phyloP scores from a whole-genome alignment of 2,113 vertebrate genomes.

The Polypterus bichir region DNA sequence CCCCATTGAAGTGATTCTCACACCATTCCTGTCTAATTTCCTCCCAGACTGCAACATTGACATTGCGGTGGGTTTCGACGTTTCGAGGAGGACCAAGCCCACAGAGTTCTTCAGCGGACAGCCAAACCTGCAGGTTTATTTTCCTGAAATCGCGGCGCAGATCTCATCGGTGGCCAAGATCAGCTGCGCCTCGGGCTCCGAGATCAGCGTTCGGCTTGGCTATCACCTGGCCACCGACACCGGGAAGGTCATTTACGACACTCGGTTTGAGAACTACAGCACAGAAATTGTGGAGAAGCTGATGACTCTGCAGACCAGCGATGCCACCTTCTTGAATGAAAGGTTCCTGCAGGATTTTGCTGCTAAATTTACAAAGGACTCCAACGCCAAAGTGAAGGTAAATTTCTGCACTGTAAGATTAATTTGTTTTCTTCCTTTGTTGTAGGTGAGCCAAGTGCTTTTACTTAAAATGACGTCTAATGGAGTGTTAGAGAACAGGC shows the following conservation, averaged over 20 bases:
- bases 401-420: background rate
- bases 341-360: constrained; percentile 49
- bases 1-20: too few species aligned
- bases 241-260: constrained; percentile 41
- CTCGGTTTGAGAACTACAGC: constrained; percentile 46
- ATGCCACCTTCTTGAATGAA: constrained; percentile 45
- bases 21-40: background rate
- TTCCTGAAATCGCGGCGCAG: constrained; percentile 44
- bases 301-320: constrained; percentile 25
- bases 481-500: too few species aligned
- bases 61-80: constrained; percentile 67
- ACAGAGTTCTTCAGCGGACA: constrained; percentile 32
- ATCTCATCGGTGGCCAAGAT: constrained; percentile 34
- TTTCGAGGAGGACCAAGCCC: constrained; percentile 26
- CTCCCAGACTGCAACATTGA: constrained; percentile 56
- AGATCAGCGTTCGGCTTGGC: constrained; percentile 30
- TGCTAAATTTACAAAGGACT: constrained; percentile 32
- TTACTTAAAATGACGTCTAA: too few species aligned
- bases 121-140: constrained; percentile 33
- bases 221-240: constrained; percentile 36
- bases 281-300: constrained; percentile 45
- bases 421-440: too few species aligned
- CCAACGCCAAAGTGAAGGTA: constrained; percentile 42
- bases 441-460: too few species aligned
- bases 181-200: constrained; percentile 35